Percentiles rank a stretch among this genome's conserved stretches.
These are phyloP conservation scores for Apamea epomidion DNA, from an alignment of 2,888 invertebrate species.

Conservation along the genomic window DNA sequence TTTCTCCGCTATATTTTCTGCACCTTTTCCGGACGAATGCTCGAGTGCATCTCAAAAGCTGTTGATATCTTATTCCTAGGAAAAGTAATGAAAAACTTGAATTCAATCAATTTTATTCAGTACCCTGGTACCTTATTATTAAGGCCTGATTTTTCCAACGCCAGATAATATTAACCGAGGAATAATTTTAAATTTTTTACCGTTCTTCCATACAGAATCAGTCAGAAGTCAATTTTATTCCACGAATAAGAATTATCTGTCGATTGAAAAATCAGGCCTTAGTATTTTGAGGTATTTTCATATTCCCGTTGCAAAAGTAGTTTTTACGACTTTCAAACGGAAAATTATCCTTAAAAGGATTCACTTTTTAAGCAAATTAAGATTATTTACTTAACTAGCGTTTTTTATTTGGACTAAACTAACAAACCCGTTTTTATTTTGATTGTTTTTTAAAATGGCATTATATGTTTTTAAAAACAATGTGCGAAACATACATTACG, in stretches of 20 bases:
- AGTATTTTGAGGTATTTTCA: background rate
- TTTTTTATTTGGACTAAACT: background rate
- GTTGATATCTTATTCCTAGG: background rate
- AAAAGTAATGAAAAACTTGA: background rate
- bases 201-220: too few relatives aligned
- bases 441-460: background rate
- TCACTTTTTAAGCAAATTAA: background rate
- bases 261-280: too few relatives aligned
- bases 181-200: too few relatives aligned
- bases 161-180: too few relatives aligned
- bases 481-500: background rate
- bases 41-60: background rate
- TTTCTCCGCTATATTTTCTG: constrained; percentile 8
- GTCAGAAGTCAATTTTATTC: too few relatives aligned
- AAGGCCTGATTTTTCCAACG: too few relatives aligned
- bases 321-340: background rate
- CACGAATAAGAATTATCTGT: too few relatives aligned
- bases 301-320: background rate
- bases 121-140: background rate
- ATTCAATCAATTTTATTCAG: background rate
- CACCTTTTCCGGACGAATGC: background rate
- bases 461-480: background rate
- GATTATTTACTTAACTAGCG: background rate
- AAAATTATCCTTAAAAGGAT: background rate
- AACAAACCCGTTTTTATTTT: background rate